Percentiles rank a stretch among this genome's conserved stretches.
Conservation (phyloP, 2,888 invertebrate species). For the Drosophila atripex region DNA sequence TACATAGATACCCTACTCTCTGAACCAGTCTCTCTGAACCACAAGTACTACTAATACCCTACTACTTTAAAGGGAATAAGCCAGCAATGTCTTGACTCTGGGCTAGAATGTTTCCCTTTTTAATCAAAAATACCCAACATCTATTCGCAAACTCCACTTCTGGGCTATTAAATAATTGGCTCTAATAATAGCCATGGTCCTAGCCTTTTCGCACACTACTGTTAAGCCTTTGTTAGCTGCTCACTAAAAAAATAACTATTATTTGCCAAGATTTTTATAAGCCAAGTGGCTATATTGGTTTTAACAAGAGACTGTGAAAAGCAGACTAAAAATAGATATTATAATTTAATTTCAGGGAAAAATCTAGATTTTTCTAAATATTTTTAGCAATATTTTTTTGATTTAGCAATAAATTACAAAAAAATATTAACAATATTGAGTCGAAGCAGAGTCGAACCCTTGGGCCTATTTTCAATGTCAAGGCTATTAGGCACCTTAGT, state of each 20-base stretch:
- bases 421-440: background rate
- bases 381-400: too few relatives aligned
- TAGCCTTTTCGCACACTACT: background rate
- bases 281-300: constrained; percentile 1
- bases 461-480: too few relatives aligned
- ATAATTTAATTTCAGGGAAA: background rate
- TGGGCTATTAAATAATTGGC: background rate
- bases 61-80: too few relatives aligned
- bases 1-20: background rate
- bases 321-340: background rate
- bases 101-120: background rate
- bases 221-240: background rate
- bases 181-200: background rate
- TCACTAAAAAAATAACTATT: background rate
- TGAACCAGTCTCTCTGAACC: too few relatives aligned
- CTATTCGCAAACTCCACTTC: background rate
- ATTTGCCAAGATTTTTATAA: background rate
- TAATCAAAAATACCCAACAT: background rate
- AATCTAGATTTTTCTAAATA: background rate
- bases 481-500: too few relatives aligned
- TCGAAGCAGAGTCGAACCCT: too few relatives aligned
- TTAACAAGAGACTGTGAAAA: constrained; percentile 2
- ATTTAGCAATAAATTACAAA: too few relatives aligned
- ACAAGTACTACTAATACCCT: too few relatives aligned
- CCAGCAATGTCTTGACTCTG: too few relatives aligned